Conservation (phyloP, 1,140 invertebrate species). For the Druon quercuslanigerum region DNA sequence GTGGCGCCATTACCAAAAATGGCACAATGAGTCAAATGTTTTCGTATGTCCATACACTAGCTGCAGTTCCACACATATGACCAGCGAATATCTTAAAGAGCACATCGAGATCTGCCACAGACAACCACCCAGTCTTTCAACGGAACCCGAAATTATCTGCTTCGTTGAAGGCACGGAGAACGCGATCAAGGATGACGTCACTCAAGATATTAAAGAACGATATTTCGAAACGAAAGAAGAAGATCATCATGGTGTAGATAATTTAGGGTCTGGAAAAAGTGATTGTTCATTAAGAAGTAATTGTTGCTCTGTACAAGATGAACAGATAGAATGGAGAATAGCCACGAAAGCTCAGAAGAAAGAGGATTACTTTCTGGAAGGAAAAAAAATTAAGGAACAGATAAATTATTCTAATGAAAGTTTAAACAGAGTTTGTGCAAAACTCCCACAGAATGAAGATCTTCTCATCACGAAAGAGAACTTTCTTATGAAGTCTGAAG, state of each 20-base stretch:
- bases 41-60: conserved; percentile 72
- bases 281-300: conserved; percentile 15
- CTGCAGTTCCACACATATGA: conserved; percentile 65
- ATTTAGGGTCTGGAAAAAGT: conserved; percentile 15
- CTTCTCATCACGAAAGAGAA: conserved; percentile 66
- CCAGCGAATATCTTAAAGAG: conserved; percentile 68
- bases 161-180: conserved; percentile 68
- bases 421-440: conserved; percentile 36
- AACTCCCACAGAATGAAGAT: conserved; percentile 63
- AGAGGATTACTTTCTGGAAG: conserved; percentile 41
- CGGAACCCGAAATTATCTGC: conserved; percentile 72
- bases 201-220: conserved; percentile 56
- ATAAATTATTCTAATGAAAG: conserved; percentile 29
- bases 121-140: conserved; percentile 64
- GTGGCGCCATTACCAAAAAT: conserved; percentile 74
- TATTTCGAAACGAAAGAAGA: conserved; percentile 57
- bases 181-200: conserved; percentile 59
- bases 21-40: conserved; percentile 71
- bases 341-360: conserved; percentile 25
- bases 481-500: conserved; percentile 66
- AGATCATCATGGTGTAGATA: conserved; percentile 28
- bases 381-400: conserved; percentile 32
- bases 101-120: conserved; percentile 71
- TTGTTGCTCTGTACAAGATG: conserved; percentile 37
- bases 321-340: conserved; percentile 42